These are phyloP conservation scores for Nesoenas mayeri DNA, from an alignment of 2,113 vertebrate genomes.

Conservation along the genomic window DNA sequence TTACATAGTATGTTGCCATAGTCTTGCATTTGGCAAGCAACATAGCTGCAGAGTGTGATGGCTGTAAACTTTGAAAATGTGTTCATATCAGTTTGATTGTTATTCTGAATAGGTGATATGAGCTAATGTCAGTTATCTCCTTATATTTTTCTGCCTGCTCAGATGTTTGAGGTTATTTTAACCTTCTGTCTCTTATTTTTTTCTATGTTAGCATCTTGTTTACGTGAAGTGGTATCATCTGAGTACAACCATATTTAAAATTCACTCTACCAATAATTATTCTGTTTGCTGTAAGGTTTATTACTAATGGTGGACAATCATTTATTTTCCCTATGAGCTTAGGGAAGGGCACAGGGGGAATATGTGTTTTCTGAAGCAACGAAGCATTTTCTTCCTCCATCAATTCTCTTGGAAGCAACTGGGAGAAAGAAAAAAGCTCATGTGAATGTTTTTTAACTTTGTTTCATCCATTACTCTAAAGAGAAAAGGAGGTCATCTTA, in stretches of 20 bases:
- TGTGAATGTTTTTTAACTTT: not conserved
- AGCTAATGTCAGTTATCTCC: not conserved
- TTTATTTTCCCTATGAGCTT: not conserved
- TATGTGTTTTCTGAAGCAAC: fast-evolving
- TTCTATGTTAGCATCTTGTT: not conserved
- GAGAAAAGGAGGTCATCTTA: not conserved
- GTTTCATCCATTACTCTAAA: not conserved
- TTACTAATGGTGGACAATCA: not conserved
- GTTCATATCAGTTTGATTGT: not conserved
- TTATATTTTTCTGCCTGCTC: not conserved
- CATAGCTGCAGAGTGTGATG: not conserved
- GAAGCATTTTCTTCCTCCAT: not conserved
- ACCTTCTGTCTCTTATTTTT: not conserved
- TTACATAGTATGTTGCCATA: not conserved
- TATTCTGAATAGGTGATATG: not conserved
- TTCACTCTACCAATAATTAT: not conserved
- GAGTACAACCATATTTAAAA: not conserved
- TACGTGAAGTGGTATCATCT: not conserved
- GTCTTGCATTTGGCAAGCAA: not conserved
- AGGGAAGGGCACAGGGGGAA: not conserved
- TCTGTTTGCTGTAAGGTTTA: not conserved
- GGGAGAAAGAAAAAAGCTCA: not conserved
- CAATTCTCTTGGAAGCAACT: not conserved
- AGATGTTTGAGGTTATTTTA: not conserved
- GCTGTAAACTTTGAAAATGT: not conserved